Evolutionary conservation across 2,888 invertebrate genomes (phyloP).

Genomic region (Ditula angustiorana): DNA sequence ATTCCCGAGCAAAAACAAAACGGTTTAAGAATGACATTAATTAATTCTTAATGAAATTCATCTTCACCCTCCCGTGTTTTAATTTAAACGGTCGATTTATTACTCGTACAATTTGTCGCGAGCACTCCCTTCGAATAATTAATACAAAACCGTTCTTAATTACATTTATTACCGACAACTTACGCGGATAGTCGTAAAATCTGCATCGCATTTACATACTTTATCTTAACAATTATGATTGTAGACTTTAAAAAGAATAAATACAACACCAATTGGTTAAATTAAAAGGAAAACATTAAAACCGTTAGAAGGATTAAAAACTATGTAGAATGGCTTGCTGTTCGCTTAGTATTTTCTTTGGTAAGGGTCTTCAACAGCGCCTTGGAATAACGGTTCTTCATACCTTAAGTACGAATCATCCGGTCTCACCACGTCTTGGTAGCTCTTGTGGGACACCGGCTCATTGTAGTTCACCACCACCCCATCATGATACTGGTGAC

Average conservation of each 20-base stretch:
- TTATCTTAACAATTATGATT: conserved; percentile 21
- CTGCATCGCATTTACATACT: conserved; percentile 47
- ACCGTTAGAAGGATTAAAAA: not conserved
- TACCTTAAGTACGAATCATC: conserved; percentile 74
- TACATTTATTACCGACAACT: conserved; percentile 77
- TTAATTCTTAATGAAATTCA: conserved; percentile 86
- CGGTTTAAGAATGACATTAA: conserved; percentile 85
- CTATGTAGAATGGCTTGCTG: not conserved
- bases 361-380: conserved; percentile 75
- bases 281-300: not conserved
- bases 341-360: conserved; percentile 72
- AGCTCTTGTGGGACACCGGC: conserved; percentile 67
- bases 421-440: conserved; percentile 66
- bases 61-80: conserved; percentile 83
- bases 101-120: conserved; percentile 83
- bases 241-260: conserved; percentile 16
- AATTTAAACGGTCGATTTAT: conserved; percentile 83
- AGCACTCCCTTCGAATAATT: conserved; percentile 64
- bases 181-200: conserved; percentile 62
- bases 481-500: conserved; percentile 77
- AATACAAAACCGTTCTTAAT: conserved; percentile 71
- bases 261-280: conserved; percentile 8
- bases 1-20: conserved; percentile 83
- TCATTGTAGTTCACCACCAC: conserved; percentile 63
- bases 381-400: conserved; percentile 76